phyloP scores from a whole-genome alignment of 2,888 invertebrate species.

The Megalurothrips usitatus region DNA sequence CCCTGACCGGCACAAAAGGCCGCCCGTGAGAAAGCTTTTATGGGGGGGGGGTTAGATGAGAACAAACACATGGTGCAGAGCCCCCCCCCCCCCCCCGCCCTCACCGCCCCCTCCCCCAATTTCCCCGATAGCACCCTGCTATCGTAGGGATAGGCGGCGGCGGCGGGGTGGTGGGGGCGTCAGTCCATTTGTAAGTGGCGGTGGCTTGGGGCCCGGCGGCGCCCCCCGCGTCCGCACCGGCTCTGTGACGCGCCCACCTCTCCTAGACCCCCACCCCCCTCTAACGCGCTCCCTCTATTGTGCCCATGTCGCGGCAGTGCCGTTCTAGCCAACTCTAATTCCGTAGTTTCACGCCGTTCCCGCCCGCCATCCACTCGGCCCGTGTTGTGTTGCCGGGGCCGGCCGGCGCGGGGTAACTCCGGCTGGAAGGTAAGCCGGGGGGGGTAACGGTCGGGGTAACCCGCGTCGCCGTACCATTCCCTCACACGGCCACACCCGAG shows the following conservation, averaged over 20 bases:
- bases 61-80: slow-evolving; percentile 1
- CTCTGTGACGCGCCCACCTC: background rate
- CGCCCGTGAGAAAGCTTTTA: background rate
- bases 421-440: no score
- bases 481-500: no score
- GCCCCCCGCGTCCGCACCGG: background rate
- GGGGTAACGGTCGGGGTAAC: no score
- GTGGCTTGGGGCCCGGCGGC: background rate
- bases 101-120: background rate
- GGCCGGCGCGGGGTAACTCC: no score
- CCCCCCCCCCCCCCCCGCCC: background rate
- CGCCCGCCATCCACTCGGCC: no score
- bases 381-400: no score
- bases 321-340: no score
- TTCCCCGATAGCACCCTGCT: background rate
- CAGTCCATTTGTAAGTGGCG: background rate
- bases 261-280: background rate
- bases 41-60: background rate
- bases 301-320: no score
- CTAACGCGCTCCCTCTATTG: background rate
- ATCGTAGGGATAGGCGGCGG: background rate
- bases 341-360: no score
- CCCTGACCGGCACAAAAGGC: background rate
- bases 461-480: no score
- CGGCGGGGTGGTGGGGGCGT: background rate